A percentile compares a stretch with the other conserved stretches of the same genome.
Evolutionary conservation across 2,797 vertebrate genomes (phyloP).

Genomic region (Anabas testudineus): DNA sequence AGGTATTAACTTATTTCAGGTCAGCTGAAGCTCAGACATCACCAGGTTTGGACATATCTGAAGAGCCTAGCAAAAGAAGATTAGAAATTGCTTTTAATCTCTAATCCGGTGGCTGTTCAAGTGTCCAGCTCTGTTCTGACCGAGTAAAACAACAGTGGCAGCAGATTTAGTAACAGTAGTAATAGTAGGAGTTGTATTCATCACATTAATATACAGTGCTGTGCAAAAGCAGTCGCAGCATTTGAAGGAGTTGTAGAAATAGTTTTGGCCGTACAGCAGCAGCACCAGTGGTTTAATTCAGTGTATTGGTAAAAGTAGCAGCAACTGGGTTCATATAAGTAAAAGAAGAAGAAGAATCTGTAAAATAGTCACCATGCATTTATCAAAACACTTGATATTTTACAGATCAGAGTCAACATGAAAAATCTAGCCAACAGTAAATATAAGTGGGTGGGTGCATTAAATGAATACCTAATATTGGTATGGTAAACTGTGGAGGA

Average conservation of each 20-base stretch:
- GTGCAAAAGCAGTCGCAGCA: not conserved
- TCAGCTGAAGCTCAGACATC: slow-evolving; percentile 62
- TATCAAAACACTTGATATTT: not conserved
- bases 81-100: slow-evolving; percentile 70
- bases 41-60: slow-evolving; percentile 34
- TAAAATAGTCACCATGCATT: not conserved
- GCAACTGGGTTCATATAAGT: not conserved
- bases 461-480: slow-evolving; percentile 9
- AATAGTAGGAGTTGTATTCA: not conserved
- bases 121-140: slow-evolving; percentile 2
- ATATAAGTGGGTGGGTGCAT: not conserved
- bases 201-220: no score
- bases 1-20: slow-evolving; percentile 41
- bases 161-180: not conserved
- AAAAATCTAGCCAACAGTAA: not conserved
- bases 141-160: slow-evolving; percentile 7
- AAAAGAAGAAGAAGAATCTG: not conserved
- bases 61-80: slow-evolving; percentile 54
- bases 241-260: not conserved
- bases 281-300: no score
- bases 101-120: slow-evolving; percentile 48
- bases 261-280: no score
- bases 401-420: not conserved
- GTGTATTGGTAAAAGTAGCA: no score
- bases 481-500: slow-evolving; percentile 2